Conservation (phyloP, 2,888 invertebrate species). For the Sabatieria punctata region DNA sequence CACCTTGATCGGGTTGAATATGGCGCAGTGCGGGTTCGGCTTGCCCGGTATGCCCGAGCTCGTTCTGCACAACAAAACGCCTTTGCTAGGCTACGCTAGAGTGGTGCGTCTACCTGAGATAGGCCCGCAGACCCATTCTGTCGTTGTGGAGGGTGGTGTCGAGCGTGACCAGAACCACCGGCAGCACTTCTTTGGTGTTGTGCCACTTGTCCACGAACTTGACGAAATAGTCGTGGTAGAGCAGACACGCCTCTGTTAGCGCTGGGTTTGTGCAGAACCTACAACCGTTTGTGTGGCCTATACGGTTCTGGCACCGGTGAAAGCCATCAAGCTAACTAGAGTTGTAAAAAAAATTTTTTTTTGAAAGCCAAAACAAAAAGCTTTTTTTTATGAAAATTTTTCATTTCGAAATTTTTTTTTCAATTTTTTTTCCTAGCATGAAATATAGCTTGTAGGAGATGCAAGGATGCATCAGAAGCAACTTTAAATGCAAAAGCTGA, state of each 20-base stretch:
- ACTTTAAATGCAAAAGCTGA: too few relatives aligned
- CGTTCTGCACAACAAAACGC: constrained; percentile 42
- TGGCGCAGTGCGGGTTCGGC: constrained; percentile 67
- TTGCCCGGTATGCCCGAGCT: constrained; percentile 77
- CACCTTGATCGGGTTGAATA: constrained; percentile 79
- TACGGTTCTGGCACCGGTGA: too few relatives aligned
- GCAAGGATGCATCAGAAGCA: too few relatives aligned
- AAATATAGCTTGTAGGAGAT: too few relatives aligned
- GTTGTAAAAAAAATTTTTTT: too few relatives aligned
- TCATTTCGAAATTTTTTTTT: too few relatives aligned
- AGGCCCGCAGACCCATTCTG: constrained; percentile 82
- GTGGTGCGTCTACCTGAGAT: constrained; percentile 50
- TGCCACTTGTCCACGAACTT: constrained; percentile 17
- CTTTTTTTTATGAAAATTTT: too few relatives aligned
- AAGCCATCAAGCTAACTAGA: too few relatives aligned
- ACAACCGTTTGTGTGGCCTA: too few relatives aligned
- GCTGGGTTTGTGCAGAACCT: constrained; percentile 81
- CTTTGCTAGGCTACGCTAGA: too few relatives aligned
- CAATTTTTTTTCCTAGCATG: too few relatives aligned
- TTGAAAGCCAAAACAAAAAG: too few relatives aligned
- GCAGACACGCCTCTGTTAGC: constrained; percentile 52
- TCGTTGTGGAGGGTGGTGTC: constrained; percentile 73
- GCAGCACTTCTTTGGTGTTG: constrained; percentile 20
- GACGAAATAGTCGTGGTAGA: constrained; percentile 27
- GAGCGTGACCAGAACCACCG: constrained; percentile 66